These are phyloP conservation scores for Camponotus vicinus DNA, from an alignment of 1,140 invertebrate genomes.

Conservation along the genomic window DNA sequence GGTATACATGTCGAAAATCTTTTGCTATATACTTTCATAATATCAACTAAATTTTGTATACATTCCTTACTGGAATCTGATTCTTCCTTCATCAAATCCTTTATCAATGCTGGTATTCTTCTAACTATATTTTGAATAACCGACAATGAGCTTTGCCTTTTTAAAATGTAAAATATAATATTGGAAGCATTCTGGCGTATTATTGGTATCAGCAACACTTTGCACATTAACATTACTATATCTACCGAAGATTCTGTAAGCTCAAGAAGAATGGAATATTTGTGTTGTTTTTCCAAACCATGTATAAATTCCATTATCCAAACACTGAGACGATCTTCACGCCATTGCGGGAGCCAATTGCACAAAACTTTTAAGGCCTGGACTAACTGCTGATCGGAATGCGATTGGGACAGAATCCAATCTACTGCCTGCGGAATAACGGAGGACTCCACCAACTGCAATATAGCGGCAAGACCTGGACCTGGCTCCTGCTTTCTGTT, in stretches of 20 bases:
- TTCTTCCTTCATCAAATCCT: slow-evolving; percentile 78
- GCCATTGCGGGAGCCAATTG: slow-evolving; percentile 86
- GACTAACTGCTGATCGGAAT: slow-evolving; percentile 83
- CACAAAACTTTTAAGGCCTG: slow-evolving; percentile 86
- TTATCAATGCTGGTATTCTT: slow-evolving; percentile 43
- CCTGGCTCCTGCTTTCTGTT: slow-evolving; percentile 80
- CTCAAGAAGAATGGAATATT: slow-evolving; percentile 85
- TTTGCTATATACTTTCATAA: slow-evolving; percentile 84
- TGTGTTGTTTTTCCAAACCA: slow-evolving; percentile 85
- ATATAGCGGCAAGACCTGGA: slow-evolving; percentile 86
- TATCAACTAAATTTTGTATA: slow-evolving; percentile 85
- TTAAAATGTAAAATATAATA: slow-evolving; percentile 87
- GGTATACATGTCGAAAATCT: slow-evolving; percentile 84
- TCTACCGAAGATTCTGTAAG: slow-evolving; percentile 86
- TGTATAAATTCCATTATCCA: slow-evolving; percentile 87
- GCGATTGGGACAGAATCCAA: slow-evolving; percentile 80
- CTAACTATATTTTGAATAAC: slow-evolving; percentile 78
- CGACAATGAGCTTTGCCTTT: slow-evolving; percentile 85
- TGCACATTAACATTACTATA: slow-evolving; percentile 83
- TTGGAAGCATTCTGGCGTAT: slow-evolving; percentile 83
- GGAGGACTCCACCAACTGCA: slow-evolving; percentile 85
- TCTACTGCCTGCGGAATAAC: slow-evolving; percentile 84
- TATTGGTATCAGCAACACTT: slow-evolving; percentile 83
- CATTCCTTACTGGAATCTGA: slow-evolving; percentile 80
- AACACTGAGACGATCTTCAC: slow-evolving; percentile 84